These are phyloP conservation scores for Thereva unica DNA, from an alignment of 2,888 invertebrate genomes.

Conservation along the genomic window DNA sequence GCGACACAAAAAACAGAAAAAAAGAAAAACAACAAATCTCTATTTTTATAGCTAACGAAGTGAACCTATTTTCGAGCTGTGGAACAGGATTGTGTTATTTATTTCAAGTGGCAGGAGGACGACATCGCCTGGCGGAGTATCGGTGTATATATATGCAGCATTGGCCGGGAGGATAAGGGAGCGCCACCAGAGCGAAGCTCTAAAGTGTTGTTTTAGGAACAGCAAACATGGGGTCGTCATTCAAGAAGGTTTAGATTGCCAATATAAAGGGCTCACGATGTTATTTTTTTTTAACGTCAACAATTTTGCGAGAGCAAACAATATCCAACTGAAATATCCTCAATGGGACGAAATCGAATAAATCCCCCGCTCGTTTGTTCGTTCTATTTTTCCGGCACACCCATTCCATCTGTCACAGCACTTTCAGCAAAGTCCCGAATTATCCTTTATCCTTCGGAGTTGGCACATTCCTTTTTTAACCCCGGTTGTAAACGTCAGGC, in stretches of 20 bases:
- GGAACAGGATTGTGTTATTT: constrained; percentile 15
- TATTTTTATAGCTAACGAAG: constrained; percentile 30
- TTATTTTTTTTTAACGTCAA: constrained; percentile 22
- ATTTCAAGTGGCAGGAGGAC: constrained; percentile 11
- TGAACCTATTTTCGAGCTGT: constrained; percentile 10
- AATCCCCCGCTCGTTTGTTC: too few species aligned
- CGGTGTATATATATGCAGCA: too few species aligned
- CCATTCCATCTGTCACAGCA: too few species aligned
- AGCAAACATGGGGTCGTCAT: constrained; percentile 11
- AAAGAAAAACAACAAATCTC: background rate
- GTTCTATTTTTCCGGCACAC: too few species aligned
- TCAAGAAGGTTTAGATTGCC: constrained; percentile 11
- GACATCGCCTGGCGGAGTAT: too few species aligned
- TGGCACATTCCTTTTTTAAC: too few species aligned
- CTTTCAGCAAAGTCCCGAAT: too few species aligned
- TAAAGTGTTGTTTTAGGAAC: constrained; percentile 18
- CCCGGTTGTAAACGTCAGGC: too few species aligned
- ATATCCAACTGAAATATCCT: too few species aligned
- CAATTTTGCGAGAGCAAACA: constrained; percentile 4
- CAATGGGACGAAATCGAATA: too few species aligned
- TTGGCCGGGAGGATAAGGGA: background rate
- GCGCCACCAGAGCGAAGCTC: constrained; percentile 14
- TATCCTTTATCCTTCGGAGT: too few species aligned
- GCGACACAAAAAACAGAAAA: background rate
- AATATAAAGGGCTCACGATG: constrained; percentile 22